Evolutionary conservation across 2,797 vertebrate species (phyloP), one percentile per base, ranked within the genome.

Genomic region (Bovichtus diacanthus): DNA sequence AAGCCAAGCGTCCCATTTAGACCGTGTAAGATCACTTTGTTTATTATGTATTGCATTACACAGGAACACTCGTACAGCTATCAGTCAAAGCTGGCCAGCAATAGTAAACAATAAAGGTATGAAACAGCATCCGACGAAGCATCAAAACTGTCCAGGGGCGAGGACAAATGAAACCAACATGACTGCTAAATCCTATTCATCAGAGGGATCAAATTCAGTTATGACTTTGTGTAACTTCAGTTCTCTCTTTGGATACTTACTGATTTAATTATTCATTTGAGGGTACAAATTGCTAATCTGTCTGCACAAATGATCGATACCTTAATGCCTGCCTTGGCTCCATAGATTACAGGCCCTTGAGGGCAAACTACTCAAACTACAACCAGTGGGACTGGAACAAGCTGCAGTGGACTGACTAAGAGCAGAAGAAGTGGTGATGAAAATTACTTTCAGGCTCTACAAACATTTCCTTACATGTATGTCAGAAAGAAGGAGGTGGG

Each of bases 401-500:
- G 54, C 39, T 63, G 44, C 46, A 21, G 29, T 15, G 21, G 43
- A 49, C 34, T 54, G 69, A 18, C 63, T 31, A 38, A 63, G 27
- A 39, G 16, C 63, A 23, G 34, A 29, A 29, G 9, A 51, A 13
- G 36, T 18, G 13, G 6, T 62, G 16, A 55, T 61, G 34, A 13
- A 67, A 41, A 29, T 15, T 27, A 6, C 4, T 64, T 53, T 46
- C 23, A 5, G 55, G 10, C 27, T 67, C 27, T 39, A 53, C 55
- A 72, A 75, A 73, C 70, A 51, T 38, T 29, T 21, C 41, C 36
- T 23, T 38, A n/a, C 21, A 67, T 61, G 15, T 54, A 31, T 16
- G 36, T 81, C 55, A 74, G 38, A 25, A 79, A 58, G 46, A 49
- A 78, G 51, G 63, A 78, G 18, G 36, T 29, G 54, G n/a, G n/a